Base-by-base conservation (phyloP, 2,797 vertebrate species). In the Toxotes lorentzi region DNA sequence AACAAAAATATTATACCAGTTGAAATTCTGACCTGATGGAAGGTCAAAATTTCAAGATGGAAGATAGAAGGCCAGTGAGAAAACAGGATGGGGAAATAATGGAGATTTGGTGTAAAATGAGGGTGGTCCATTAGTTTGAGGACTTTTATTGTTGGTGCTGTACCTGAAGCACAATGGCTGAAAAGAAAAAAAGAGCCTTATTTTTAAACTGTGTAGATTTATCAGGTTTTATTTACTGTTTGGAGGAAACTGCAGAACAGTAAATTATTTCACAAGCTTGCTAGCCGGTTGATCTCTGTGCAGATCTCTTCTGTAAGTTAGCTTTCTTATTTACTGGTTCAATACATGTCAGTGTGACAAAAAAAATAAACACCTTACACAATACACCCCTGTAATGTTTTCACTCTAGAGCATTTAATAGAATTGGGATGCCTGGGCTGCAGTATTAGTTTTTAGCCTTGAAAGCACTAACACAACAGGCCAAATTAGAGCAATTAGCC, bases 201-300 rank as follows among this genome's bases (percentile, higher is more conserved):
- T n/a, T n/a, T n/a, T n/a, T n/a, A n/a, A n/a, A n/a, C n/a, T n/a
- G n/a, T n/a, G n/a, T n/a, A n/a, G 47, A 45, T 21, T 72, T 70
- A 67, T 73, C 73, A 71, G 64, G 53, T 74, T 62, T 76, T 73
- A 76, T 83, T 80, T 87, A 73, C 56, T 63, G 50, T 53, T 54
- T 65, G 30, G 54, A 87, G 58, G 57, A 74, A 88, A 80, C 70
- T 79, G 75, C 79, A 56, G 70, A 72, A 41, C 41, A 47, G 77
- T 86, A 47, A 79, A 76, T 84, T 6, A 82, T 83, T 85, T 83
- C 65, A 53, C 10, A 50, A 62, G 72, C 79, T 79, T 79, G 72
- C 84, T 68, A 81, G 86, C 40, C 21, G 19, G 53, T 76, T 88
- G 81, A 86, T 76, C 86, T 67, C 56, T 45, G 66, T 11, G 69